phyloP scores from a whole-genome alignment of 92 coral and sea anemone species.

The Phymanthus crucifer region DNA sequence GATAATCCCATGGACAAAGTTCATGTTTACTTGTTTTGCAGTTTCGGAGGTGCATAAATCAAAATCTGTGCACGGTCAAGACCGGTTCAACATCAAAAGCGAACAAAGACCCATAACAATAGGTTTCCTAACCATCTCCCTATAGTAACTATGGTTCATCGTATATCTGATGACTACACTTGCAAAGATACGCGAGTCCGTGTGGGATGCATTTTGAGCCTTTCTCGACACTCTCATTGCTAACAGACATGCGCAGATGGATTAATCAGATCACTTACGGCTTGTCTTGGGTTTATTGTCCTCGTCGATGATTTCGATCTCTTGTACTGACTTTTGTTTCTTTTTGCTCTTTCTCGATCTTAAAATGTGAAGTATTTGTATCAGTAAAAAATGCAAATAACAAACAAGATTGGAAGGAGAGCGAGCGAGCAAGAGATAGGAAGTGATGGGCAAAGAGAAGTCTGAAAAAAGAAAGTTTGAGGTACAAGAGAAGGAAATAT shows the following conservation, averaged over 20 bases:
- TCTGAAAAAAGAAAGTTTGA: too few relatives aligned
- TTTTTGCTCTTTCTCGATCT: constrained; percentile 56
- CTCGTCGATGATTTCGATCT: constrained; percentile 20
- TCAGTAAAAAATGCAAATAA: background rate
- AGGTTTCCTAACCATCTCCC: too few relatives aligned
- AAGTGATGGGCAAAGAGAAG: background rate
- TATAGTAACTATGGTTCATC: too few relatives aligned
- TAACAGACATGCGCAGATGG: background rate
- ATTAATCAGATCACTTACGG: constrained; percentile 22
- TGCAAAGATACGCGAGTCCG: too few relatives aligned
- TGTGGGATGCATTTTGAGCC: background rate
- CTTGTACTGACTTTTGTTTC: constrained; percentile 21
- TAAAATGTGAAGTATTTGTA: background rate
- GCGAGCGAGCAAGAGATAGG: background rate
- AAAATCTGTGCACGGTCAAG: too few relatives aligned
- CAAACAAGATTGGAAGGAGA: background rate
- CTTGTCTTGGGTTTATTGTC: constrained; percentile 52
- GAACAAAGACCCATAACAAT: too few relatives aligned
- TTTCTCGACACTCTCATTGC: background rate
- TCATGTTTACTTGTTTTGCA: too few relatives aligned
- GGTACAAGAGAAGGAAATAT: too few relatives aligned
- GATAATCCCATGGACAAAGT: too few relatives aligned
- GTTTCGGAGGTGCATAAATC: too few relatives aligned
- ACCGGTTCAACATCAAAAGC: too few relatives aligned
- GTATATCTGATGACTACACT: too few relatives aligned